These are phyloP conservation scores for Conus ventricosus DNA, from an alignment of 1,140 invertebrate genomes.

Conservation along the genomic window DNA sequence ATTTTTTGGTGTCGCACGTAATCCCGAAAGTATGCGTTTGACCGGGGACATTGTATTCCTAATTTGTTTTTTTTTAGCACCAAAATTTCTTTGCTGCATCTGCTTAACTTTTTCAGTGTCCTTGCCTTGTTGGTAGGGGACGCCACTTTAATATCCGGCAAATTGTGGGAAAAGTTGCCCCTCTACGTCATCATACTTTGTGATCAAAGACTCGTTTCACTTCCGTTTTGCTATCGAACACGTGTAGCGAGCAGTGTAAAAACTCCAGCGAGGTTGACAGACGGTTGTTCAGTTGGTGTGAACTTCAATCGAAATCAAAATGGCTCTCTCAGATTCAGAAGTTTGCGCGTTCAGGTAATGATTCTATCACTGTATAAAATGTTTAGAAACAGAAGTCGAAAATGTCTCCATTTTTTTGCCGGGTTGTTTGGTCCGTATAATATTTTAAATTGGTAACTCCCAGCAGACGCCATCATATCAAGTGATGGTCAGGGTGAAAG, in stretches of 20 bases:
- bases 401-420: too few relatives aligned
- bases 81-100: too few relatives aligned
- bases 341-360: slow-evolving; percentile 98
- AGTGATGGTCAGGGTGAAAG: slow-evolving; percentile 1
- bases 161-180: slow-evolving; percentile 38
- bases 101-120: too few relatives aligned
- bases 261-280: neutral
- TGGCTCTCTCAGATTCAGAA: slow-evolving; percentile 98
- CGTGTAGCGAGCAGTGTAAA: slow-evolving; percentile 21
- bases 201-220: slow-evolving; percentile 52
- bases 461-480: neutral
- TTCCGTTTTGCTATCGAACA: slow-evolving; percentile 40
- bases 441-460: neutral
- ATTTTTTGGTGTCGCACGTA: too few relatives aligned
- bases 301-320: slow-evolving; percentile 71
- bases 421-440: neutral
- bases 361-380: neutral
- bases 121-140: slow-evolving; percentile 12
- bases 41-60: too few relatives aligned
- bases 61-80: too few relatives aligned
- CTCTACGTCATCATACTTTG: slow-evolving; percentile 53
- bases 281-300: slow-evolving; percentile 5
- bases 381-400: neutral
- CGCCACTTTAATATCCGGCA: neutral
- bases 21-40: too few relatives aligned